Percentiles rank a stretch among this genome's conserved stretches.
These are phyloP conservation scores for Chloromyia formosa DNA, from an alignment of 2,888 invertebrate genomes.

Conservation along the genomic window DNA sequence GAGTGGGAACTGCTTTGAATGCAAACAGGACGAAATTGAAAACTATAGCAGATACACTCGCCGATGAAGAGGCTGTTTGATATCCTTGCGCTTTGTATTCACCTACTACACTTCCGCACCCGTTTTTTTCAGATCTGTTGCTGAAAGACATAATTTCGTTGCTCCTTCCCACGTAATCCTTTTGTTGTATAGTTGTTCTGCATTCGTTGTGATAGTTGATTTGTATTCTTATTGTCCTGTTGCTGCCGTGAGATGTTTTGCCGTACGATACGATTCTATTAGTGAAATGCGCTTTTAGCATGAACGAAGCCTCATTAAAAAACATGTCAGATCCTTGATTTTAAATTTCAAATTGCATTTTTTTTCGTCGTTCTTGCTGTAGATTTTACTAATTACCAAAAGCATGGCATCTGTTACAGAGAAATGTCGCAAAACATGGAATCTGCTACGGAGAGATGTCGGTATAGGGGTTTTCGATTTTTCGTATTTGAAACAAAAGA, in stretches of 20 bases:
- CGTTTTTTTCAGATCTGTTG: neutral
- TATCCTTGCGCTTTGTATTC: neutral
- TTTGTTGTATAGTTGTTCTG: neutral
- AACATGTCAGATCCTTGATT: neutral
- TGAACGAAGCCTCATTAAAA: neutral
- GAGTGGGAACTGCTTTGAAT: neutral
- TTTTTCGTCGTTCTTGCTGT: neutral
- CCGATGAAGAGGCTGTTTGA: neutral
- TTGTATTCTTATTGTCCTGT: neutral
- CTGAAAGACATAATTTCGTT: neutral
- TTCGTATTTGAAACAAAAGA: neutral
- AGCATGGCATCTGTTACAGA: too few relatives aligned
- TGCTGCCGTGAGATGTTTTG: neutral
- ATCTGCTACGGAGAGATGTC: neutral
- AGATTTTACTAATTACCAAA: neutral
- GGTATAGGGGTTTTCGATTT: neutral
- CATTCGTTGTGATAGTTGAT: too few relatives aligned
- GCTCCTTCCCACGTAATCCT: conserved; percentile 4
- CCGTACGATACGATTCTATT: too few relatives aligned
- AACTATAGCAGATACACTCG: neutral
- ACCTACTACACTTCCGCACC: neutral
- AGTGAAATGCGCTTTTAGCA: neutral
- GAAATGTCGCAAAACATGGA: too few relatives aligned
- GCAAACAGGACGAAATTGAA: neutral
- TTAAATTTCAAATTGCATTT: conserved; percentile 7